A percentile compares a stretch with the other conserved stretches of the same genome.
Evolutionary conservation across 2,113 vertebrate species (phyloP).

Genomic region (Sander lucioperca): DNA sequence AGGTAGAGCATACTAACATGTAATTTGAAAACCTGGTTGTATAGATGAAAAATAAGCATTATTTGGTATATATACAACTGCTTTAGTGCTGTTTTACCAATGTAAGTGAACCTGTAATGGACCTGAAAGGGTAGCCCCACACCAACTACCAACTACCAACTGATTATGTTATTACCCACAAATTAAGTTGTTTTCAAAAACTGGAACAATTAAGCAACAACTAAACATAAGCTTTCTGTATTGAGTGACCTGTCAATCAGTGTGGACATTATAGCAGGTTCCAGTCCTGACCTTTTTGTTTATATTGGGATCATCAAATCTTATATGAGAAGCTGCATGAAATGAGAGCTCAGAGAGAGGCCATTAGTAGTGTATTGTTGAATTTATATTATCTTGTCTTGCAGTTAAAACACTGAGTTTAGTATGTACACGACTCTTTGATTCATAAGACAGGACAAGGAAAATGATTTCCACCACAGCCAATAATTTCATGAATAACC

Average conservation of each 20-base stretch:
- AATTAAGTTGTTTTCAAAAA: neutral
- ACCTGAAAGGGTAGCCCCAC: neutral
- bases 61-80: neutral
- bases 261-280: neutral
- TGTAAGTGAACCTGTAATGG: neutral
- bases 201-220: neutral
- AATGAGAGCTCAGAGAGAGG: constrained; percentile 10
- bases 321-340: neutral
- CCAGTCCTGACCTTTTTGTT: neutral
- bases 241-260: neutral
- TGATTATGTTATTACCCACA: neutral
- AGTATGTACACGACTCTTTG: constrained; percentile 14
- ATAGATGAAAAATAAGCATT: neutral
- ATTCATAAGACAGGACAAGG: constrained; percentile 17
- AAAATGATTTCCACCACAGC: constrained; percentile 27
- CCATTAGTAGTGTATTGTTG: neutral
- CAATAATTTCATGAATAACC: constrained; percentile 32
- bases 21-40: neutral
- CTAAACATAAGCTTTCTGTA: neutral
- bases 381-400: constrained; percentile 2
- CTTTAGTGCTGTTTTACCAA: neutral
- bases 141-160: too few species aligned
- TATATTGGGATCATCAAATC: neutral
- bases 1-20: neutral
- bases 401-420: neutral